Conservation (phyloP, 2,113 vertebrate genomes). For the Steatornis caripensis region DNA sequence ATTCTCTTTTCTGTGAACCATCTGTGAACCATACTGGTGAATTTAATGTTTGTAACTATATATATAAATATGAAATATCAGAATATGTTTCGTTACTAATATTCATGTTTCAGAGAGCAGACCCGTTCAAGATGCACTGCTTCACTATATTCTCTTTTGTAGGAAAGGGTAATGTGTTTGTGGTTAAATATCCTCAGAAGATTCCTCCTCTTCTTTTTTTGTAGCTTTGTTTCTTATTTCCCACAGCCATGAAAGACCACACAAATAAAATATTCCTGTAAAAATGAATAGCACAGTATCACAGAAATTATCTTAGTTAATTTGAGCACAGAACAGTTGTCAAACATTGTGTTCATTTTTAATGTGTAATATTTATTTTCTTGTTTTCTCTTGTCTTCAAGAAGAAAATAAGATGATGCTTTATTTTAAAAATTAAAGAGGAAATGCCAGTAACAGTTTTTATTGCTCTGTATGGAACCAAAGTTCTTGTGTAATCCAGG, state of each 20-base stretch:
- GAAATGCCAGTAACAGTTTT: slow-evolving; percentile 16
- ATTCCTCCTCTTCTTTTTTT: not conserved
- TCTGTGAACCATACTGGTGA: not conserved
- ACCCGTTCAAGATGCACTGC: not conserved
- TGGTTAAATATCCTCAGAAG: slow-evolving; percentile 20
- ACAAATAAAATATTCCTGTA: slow-evolving; percentile 39
- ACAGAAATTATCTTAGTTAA: slow-evolving; percentile 43
- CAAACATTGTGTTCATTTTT: slow-evolving; percentile 24
- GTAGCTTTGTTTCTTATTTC: slow-evolving; percentile 16
- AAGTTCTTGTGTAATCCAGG: not conserved
- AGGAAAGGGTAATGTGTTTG: slow-evolving; percentile 33
- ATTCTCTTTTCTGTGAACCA: not conserved
- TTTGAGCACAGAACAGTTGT: slow-evolving; percentile 13
- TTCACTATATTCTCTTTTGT: not conserved
- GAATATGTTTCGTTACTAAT: not conserved
- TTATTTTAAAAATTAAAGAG: slow-evolving; percentile 33
- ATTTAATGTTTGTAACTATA: not conserved
- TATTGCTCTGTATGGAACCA: not conserved
- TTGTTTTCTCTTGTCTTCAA: slow-evolving; percentile 22
- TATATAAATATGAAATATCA: not conserved
- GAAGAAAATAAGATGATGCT: slow-evolving; percentile 6
- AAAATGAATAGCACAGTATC: slow-evolving; percentile 23
- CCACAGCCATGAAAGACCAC: slow-evolving; percentile 24
- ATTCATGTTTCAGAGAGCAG: not conserved
- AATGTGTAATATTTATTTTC: not conserved